Evolutionary conservation across 2,113 vertebrate species (phyloP).

Genomic region (Vanacampus margaritifer): DNA sequence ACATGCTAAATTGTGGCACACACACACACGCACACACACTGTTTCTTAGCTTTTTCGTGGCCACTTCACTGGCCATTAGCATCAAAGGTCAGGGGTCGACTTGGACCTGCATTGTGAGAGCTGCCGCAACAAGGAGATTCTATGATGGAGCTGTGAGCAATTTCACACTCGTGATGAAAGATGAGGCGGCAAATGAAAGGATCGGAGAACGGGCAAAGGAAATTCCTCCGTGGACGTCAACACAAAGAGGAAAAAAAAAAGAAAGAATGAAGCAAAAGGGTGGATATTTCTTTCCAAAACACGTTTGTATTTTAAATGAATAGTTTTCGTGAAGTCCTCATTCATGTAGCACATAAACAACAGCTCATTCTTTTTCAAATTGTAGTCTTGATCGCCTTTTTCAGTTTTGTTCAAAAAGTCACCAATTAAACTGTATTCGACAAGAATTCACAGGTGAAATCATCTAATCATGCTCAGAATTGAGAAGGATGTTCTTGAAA

Average conservation of each 20-base stretch:
- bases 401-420: background rate
- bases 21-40: background rate
- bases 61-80: slow-evolving; percentile 56
- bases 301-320: background rate
- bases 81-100: slow-evolving; percentile 52
- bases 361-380: background rate
- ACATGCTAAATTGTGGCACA: background rate
- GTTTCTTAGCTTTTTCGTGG: slow-evolving; percentile 40
- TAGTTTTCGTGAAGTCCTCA: background rate
- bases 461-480: background rate
- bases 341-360: background rate
- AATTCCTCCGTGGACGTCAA: slow-evolving; percentile 37
- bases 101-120: slow-evolving; percentile 51
- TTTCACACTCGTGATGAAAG: slow-evolving; percentile 59
- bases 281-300: background rate
- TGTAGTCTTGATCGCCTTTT: background rate
- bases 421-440: no score
- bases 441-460: background rate
- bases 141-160: slow-evolving; percentile 49
- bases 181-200: slow-evolving; percentile 48
- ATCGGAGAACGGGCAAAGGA: slow-evolving; percentile 35
- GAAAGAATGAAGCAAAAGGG: background rate
- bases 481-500: background rate
- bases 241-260: background rate
- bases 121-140: slow-evolving; percentile 31